Conservation (phyloP, 2,113 vertebrate species). For the Sinosuthora webbiana region DNA sequence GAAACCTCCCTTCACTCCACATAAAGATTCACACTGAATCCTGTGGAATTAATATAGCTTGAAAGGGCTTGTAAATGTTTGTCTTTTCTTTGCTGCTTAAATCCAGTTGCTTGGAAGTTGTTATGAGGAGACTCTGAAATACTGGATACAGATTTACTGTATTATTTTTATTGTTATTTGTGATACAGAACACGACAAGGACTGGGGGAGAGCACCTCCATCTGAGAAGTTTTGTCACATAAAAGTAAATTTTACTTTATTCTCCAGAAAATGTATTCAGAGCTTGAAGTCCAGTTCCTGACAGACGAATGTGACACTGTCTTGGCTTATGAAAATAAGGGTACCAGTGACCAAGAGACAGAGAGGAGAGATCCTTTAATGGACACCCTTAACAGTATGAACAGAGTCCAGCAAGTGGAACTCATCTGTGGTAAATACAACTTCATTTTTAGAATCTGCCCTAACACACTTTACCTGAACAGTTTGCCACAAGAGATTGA, state of each 20-base stretch:
- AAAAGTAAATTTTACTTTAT: not conserved
- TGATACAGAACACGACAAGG: not conserved
- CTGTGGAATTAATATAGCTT: not conserved
- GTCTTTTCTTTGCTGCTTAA: not conserved
- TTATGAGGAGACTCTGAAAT: not conserved
- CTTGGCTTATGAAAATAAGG: slow-evolving; percentile 91
- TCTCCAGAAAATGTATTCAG: slow-evolving; percentile 85
- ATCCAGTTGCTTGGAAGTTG: not conserved
- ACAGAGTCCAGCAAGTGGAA: slow-evolving; percentile 91
- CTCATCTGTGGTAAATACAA: slow-evolving; percentile 87
- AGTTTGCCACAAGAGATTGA: not conserved
- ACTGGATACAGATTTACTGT: not conserved
- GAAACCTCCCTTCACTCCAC: not conserved
- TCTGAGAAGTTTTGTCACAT: not conserved
- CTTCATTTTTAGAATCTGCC: not conserved
- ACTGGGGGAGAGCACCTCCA: not conserved
- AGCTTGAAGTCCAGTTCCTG: slow-evolving; percentile 86
- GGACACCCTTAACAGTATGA: slow-evolving; percentile 86
- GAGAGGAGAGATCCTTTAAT: slow-evolving; percentile 85
- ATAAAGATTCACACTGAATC: not conserved
- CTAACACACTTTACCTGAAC: not conserved
- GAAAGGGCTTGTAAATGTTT: not conserved
- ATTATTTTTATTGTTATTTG: not conserved
- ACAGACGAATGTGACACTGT: slow-evolving; percentile 91
- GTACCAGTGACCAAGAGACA: slow-evolving; percentile 79